Base-by-base conservation (phyloP, 2,797 vertebrate genomes). In the Phalloptychus januarius region DNA sequence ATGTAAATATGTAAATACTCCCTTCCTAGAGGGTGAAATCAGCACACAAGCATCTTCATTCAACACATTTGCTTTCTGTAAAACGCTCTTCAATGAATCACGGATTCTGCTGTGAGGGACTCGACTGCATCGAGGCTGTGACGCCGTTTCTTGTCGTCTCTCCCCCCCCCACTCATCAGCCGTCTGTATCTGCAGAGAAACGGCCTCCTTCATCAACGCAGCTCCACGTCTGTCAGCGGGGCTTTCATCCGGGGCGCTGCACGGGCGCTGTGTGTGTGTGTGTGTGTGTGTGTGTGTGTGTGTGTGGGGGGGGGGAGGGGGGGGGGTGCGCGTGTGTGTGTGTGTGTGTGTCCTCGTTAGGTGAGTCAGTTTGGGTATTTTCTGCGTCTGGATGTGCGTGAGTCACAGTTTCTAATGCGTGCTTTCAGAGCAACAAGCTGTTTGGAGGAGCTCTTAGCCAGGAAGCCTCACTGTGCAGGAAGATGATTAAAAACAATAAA, bases 191-290 rank as follows among this genome's bases (percentile, higher is more conserved):
- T 67, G 38, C 28, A 70, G 76, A 77, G 33, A 79, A 79, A 81
- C 45, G n/a, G 61, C 44, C 70, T 77, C 74, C 50, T 61, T 80
- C 20, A 11, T 82, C 72, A 78, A 18, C 76, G 15, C 78, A 33
- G 71, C 75, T 44, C 82, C 75, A 38, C 86, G 73, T 82, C 71
- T 77, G 78, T 86, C 87, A 83, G 72, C 38, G 3, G 46, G 79
- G 61, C 72, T 54, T 75, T 81, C 58, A 72, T 85, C 56, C 33
- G 2, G 45, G 2, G 45, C 12, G 33, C 12, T 77, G 65, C 42
- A 1, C 48, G 61, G 69, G n/a, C 31, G 10, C 18, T 61, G 4
- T 72, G 38, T 28, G 46, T 74, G 50, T 72, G 33, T 46, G 48
- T 72, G 50, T 58, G 31, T 42, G 48, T 73, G 50, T 72, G 31